Evolutionary conservation across 1,140 invertebrate genomes (phyloP).

Genomic region (Calosoma granatense): DNA sequence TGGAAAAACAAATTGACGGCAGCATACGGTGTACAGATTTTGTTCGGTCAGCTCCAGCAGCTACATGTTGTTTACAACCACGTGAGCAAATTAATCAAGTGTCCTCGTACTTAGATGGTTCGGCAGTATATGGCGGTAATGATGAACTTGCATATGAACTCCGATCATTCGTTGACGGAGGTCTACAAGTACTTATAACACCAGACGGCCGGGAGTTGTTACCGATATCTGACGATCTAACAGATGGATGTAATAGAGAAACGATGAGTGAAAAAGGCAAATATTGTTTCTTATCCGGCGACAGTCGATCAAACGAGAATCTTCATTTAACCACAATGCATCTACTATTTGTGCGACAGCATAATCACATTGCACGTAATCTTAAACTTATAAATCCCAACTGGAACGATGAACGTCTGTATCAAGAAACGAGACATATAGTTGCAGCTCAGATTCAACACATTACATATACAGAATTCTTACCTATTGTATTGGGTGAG

Average conservation of each 20-base stretch:
- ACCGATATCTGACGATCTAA: slow-evolving; percentile 55
- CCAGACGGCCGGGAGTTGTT: slow-evolving; percentile 54
- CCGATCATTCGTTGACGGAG: slow-evolving; percentile 45
- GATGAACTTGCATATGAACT: slow-evolving; percentile 41
- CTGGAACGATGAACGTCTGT: slow-evolving; percentile 76
- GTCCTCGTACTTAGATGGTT: slow-evolving; percentile 84
- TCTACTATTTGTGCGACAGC: slow-evolving; percentile 67
- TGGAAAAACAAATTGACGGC: slow-evolving; percentile 52
- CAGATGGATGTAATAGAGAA: slow-evolving; percentile 65
- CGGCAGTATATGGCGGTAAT: slow-evolving; percentile 68
- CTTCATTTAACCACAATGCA: slow-evolving; percentile 75
- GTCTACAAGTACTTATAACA: slow-evolving; percentile 50
- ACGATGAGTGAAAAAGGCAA: slow-evolving; percentile 52
- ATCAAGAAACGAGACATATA: slow-evolving; percentile 72
- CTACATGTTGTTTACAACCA: slow-evolving; percentile 71
- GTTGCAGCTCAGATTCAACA: slow-evolving; percentile 75
- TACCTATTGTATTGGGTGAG: slow-evolving; percentile 68
- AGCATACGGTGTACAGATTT: slow-evolving; percentile 73
- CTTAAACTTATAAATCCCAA: slow-evolving; percentile 59
- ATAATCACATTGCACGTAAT: slow-evolving; percentile 62
- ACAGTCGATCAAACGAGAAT: slow-evolving; percentile 71
- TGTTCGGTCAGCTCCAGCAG: slow-evolving; percentile 71
- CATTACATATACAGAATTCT: slow-evolving; percentile 79
- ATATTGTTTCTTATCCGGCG: slow-evolving; percentile 70
- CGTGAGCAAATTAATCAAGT: slow-evolving; percentile 86